Conservation (phyloP, 2,113 vertebrate genomes). For the Aythya baeri region DNA sequence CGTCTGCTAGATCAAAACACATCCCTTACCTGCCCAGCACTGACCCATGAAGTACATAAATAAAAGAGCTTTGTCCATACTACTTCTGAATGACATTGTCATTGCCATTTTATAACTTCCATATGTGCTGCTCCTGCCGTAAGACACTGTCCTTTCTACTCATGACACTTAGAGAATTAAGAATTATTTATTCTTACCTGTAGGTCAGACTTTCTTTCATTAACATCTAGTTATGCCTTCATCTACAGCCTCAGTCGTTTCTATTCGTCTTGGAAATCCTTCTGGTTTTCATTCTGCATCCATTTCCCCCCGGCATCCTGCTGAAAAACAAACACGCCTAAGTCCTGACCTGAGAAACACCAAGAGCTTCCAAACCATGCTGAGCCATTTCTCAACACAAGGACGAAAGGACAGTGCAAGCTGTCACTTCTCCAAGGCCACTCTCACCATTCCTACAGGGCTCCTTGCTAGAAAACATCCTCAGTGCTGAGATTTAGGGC, state of each 20-base stretch:
- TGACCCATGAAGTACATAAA: background rate
- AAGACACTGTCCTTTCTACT: background rate
- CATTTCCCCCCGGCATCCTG: background rate
- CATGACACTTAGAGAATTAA: background rate
- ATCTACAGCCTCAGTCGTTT: background rate
- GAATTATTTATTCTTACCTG: background rate
- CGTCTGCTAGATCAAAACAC: background rate
- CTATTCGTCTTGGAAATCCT: background rate
- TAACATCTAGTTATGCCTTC: fast-evolving
- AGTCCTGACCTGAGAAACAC: background rate
- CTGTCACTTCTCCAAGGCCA: background rate
- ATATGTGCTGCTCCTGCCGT: background rate
- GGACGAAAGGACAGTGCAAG: background rate
- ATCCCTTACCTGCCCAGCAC: background rate
- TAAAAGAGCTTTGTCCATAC: background rate
- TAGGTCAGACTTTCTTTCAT: background rate
- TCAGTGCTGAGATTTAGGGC: background rate
- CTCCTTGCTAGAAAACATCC: background rate
- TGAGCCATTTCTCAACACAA: background rate
- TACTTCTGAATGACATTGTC: background rate
- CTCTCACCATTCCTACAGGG: background rate
- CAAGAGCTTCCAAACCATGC: background rate
- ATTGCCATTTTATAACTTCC: background rate
- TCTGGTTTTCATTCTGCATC: background rate
- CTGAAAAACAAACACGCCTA: background rate